Base-by-base conservation (phyloP, 1,140 invertebrate genomes). In the Papilio machaon region DNA sequence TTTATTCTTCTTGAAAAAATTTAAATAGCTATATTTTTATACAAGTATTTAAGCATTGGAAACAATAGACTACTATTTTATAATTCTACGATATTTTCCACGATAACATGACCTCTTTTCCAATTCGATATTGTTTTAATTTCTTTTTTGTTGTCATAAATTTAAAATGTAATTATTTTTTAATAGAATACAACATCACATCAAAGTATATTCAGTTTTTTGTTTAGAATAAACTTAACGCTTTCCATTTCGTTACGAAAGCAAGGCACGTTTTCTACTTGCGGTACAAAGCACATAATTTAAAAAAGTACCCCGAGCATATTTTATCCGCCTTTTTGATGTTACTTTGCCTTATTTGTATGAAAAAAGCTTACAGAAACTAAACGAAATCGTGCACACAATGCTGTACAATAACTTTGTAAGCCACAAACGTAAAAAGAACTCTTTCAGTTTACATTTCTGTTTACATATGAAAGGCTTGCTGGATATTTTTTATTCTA, bases 291-390 rank as follows among this genome's bases (percentile, higher is more conserved):
- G 74, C 47, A 23, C n/a, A 76, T 76, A 54, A 76, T 76, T 76
- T 76, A 49, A 76, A 76, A 76, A 76, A 76, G 46, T 13, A 76
- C 43, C 74, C 74, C 47, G 11, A 76, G 46, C 47, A 76, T 76
- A 76, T 76, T 76, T 52, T 76, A 76, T 76, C 74, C 74, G 74
- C 74, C 74, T 76, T 76, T 76, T 76, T 54, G 74, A 76, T 76
- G 74, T 76, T 76, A 47, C 74, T 76, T 76, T 76, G 46, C 47
- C 74, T n/a, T 76, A 49, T 76, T 76, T 76, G 74, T 52, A 47
- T 49, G 70, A 38, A 73, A 49, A 76, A 76, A 76, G 19, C 74
- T 76, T 54, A 76, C 46, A 76, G 74, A 76, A 76, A 52, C 74
- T 46, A 76, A 76, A 76, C 47, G 47, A 52, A 76, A 76, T 76